These are phyloP conservation scores for Trichonephila inaurata DNA, from an alignment of 1,140 invertebrate species.

Conservation along the genomic window DNA sequence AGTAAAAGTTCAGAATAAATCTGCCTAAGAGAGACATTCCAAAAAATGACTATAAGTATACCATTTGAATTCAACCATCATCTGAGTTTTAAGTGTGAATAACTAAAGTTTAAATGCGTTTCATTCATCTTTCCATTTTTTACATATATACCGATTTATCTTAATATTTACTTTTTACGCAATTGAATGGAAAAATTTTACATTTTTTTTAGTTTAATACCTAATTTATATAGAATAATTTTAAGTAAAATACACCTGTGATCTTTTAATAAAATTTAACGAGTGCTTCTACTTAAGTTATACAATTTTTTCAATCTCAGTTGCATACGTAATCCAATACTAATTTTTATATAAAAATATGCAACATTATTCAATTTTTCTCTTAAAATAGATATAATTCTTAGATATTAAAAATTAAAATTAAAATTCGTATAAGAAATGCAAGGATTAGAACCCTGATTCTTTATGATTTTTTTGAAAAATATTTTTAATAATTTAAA, in stretches of 20 bases:
- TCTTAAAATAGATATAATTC: not conserved
- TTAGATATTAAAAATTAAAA: too few species aligned
- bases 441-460: too few species aligned
- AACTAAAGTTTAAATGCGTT: not conserved
- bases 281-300: not conserved
- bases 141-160: not conserved
- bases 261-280: not conserved
- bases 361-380: not conserved
- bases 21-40: not conserved
- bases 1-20: slow-evolving; percentile 22
- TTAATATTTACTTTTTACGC: not conserved
- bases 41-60: slow-evolving; percentile 21
- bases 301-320: not conserved
- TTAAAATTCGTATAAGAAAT: too few species aligned
- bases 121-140: not conserved
- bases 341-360: not conserved
- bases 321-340: not conserved
- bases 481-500: not conserved
- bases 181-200: not conserved
- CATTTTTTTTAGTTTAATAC: not conserved
- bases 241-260: not conserved
- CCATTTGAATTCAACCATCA: not conserved
- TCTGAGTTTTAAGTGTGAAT: not conserved
- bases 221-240: not conserved
- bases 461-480: not conserved